These are phyloP conservation scores for Ctenomys sociabilis DNA, from an alignment of 2,113 vertebrate species.

Conservation along the genomic window DNA sequence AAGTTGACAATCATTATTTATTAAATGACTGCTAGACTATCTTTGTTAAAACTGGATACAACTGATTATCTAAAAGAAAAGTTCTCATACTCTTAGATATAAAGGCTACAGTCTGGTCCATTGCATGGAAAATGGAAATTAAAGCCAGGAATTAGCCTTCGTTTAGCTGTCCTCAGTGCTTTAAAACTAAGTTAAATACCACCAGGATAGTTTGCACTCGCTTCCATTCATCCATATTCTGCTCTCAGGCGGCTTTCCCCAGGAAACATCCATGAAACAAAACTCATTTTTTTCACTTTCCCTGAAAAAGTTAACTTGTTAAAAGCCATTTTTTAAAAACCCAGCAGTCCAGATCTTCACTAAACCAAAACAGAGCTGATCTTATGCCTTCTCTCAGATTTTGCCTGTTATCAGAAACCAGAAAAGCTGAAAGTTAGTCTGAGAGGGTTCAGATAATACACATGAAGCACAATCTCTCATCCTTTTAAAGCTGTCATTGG, in stretches of 20 bases:
- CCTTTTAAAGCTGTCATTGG: background rate
- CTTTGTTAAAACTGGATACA: background rate
- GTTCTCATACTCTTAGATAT: background rate
- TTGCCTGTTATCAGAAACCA: no score
- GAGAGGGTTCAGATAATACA: background rate
- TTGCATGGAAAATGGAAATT: conserved; percentile 23
- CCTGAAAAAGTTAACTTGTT: conserved; percentile 41
- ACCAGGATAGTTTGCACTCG: background rate
- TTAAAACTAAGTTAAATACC: conserved; percentile 26
- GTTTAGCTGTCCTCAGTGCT: conserved; percentile 1
- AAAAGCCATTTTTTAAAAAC: conserved; percentile 13
- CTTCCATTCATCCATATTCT: background rate
- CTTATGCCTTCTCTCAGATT: background rate
- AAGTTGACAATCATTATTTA: conserved; percentile 39
- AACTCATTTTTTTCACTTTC: conserved; percentile 8
- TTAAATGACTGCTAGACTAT: conserved; percentile 25
- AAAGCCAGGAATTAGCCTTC: conserved; percentile 25
- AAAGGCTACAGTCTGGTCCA: background rate
- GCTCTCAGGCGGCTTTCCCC: background rate
- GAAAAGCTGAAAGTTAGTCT: background rate
- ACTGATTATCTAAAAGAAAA: background rate
- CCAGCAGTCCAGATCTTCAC: background rate
- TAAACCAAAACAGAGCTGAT: conserved; percentile 4
- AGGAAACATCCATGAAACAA: conserved; percentile 37
- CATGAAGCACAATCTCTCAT: background rate